A percentile compares a stretch with the other conserved stretches of the same genome.
phyloP scores from a whole-genome alignment of 2,113 vertebrate species.

The Proteles cristata region DNA sequence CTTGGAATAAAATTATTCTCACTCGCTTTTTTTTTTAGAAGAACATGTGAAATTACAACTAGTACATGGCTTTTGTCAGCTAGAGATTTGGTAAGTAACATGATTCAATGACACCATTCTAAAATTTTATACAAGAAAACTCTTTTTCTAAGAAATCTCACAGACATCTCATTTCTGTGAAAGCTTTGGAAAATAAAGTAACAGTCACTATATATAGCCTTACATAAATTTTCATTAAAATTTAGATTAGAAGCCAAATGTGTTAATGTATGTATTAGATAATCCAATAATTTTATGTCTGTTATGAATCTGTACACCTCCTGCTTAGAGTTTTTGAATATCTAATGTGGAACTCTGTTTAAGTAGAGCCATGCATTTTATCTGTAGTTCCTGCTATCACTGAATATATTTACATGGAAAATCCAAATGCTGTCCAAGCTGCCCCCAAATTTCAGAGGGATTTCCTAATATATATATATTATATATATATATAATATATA shows the following conservation, averaged over 20 bases:
- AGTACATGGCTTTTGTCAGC: not conserved
- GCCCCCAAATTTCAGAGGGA: not conserved
- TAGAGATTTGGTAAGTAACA: not conserved
- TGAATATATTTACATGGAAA: not conserved
- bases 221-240: slow-evolving; percentile 39
- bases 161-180: slow-evolving; percentile 9
- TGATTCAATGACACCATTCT: slow-evolving; percentile 47
- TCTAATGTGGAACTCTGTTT: not conserved
- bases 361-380: not conserved
- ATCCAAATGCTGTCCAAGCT: not conserved
- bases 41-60: not conserved
- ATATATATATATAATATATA: not conserved
- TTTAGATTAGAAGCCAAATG: not conserved
- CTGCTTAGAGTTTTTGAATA: not conserved
- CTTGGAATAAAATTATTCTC: not conserved
- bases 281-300: not conserved
- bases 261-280: not conserved
- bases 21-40: not conserved
- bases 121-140: slow-evolving; percentile 34
- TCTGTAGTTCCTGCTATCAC: not conserved
- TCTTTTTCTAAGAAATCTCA: slow-evolving; percentile 9
- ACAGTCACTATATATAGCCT: not conserved
- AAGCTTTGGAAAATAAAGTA: slow-evolving; percentile 35
- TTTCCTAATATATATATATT: not conserved
- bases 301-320: not conserved